Base-by-base conservation (phyloP, 2,888 invertebrate genomes). In the Thelaira solivaga region DNA sequence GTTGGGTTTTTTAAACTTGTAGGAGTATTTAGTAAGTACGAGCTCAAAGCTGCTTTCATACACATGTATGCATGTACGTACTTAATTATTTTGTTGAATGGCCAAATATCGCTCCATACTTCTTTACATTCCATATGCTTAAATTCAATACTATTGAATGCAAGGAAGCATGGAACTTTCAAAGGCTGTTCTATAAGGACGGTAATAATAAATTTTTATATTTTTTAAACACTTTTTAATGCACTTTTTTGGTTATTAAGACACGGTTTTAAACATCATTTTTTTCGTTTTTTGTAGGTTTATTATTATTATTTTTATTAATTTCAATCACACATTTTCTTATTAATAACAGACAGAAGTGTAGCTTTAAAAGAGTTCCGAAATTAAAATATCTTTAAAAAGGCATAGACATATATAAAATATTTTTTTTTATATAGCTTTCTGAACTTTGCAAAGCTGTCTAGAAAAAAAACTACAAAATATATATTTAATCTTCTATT, bases 161-260 rank as follows among this genome's bases (percentile, higher is more conserved):
- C 89, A 89, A 89, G 89, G 89, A 89, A 89, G 89, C 89, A 89
- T 88, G 89, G 89, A 89, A 89, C 89, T 88, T 86, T 88, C 86
- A 86, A 85, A 85, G 86, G 86, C 86, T 80, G 47, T 7, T 34
- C 22, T 22, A 0, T 39, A 5, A 18, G 13, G 2, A 62, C 20
- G 11, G 10, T 18, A 31, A 47, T 43, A 31, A 34, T 2, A n/a
- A 24, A 16, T 34, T 62, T 22, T 41, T 11, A 41, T 57, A n/a
- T n/a, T n/a, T 7, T 20, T 26, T 39, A 16, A 16, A 8, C 11
- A n/a, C 10, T 39, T 16, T 16, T 43, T 45, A 8, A 39, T 22
- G 8, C n/a, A 31, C n/a, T 29, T 13, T 24, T 41, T 26, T 39
- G 13, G 7, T 26, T 13, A 26, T 47, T 47, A 47, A 47, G 8